A percentile compares a stretch with the other conserved stretches of the same genome.
These are phyloP conservation scores for Tokudaia muenninki DNA, from an alignment of 2,797 vertebrate species.

Conservation along the genomic window DNA sequence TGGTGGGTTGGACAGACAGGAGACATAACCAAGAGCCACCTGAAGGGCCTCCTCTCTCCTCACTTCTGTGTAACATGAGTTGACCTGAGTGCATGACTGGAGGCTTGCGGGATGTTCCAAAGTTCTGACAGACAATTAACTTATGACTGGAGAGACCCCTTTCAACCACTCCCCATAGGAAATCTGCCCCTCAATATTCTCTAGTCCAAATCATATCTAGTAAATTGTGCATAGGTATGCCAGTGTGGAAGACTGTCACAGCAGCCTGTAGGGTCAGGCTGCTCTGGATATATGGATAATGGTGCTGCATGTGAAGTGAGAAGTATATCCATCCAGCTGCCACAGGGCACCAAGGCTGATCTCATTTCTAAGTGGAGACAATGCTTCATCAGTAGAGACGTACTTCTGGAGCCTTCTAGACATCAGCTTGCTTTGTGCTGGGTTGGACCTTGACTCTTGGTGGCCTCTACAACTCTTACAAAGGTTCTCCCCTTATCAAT, in stretches of 20 bases:
- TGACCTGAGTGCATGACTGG: not conserved
- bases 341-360: slow-evolving; percentile 76
- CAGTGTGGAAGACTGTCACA: slow-evolving; percentile 47
- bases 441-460: too few species aligned
- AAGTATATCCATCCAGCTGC: not conserved
- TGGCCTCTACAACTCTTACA: not conserved
- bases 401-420: not conserved
- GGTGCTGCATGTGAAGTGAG: not conserved
- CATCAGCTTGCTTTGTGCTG: not conserved
- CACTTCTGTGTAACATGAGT: not conserved
- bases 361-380: slow-evolving; percentile 56
- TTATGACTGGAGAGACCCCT: not conserved
- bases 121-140: not conserved
- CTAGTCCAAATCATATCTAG: not conserved
- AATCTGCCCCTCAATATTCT: not conserved
- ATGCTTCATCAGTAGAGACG: not conserved
- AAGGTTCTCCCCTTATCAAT: not conserved
- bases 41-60: too few species aligned
- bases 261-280: slow-evolving; percentile 82
- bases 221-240: slow-evolving; percentile 41
- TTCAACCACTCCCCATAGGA: not conserved
- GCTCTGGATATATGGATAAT: not conserved
- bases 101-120: not conserved
- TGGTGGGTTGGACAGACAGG: not conserved
- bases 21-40: not conserved